Percentiles rank a stretch among this genome's conserved stretches.
Conservation (phyloP, 2,797 vertebrate genomes). For the Pangasius sanitwongsei region DNA sequence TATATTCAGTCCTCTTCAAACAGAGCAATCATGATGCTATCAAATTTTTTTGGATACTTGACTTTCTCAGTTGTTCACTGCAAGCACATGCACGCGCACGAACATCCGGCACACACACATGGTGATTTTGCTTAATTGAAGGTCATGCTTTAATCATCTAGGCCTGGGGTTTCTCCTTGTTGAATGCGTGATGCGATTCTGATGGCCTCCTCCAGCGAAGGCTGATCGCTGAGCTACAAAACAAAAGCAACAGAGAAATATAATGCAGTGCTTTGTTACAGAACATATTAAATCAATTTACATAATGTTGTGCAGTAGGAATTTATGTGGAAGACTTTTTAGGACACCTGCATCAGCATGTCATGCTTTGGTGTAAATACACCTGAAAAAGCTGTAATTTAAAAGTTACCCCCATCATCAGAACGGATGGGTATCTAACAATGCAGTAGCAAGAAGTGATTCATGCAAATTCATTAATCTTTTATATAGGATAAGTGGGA, state of each 20-base stretch:
- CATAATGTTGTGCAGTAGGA: not conserved
- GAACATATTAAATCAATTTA: not conserved
- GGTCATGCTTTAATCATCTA: slow-evolving; percentile 86
- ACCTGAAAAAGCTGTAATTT: not conserved
- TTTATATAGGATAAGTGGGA: not conserved
- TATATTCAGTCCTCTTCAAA: slow-evolving; percentile 60
- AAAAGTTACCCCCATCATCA: not conserved
- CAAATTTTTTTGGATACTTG: slow-evolving; percentile 57
- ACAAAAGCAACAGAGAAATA: slow-evolving; percentile 12
- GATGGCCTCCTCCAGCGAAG: slow-evolving; percentile 98
- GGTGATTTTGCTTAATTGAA: slow-evolving; percentile 19
- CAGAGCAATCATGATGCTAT: slow-evolving; percentile 60
- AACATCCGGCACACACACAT: not conserved
- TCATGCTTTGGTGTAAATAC: not conserved
- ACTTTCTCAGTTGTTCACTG: slow-evolving; percentile 66
- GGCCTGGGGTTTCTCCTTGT: slow-evolving; percentile 93
- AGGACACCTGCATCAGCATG: not conserved
- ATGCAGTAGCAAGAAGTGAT: not conserved
- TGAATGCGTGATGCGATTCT: slow-evolving; percentile 99
- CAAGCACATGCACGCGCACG: slow-evolving; percentile 1
- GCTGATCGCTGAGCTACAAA: slow-evolving; percentile 92
- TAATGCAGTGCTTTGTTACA: not conserved
- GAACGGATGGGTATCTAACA: not conserved
- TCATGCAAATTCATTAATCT: not conserved
- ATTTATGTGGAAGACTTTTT: not conserved